These are phyloP conservation scores for Chymomyza procnemis DNA, from an alignment of 2,888 invertebrate genomes.

Conservation along the genomic window DNA sequence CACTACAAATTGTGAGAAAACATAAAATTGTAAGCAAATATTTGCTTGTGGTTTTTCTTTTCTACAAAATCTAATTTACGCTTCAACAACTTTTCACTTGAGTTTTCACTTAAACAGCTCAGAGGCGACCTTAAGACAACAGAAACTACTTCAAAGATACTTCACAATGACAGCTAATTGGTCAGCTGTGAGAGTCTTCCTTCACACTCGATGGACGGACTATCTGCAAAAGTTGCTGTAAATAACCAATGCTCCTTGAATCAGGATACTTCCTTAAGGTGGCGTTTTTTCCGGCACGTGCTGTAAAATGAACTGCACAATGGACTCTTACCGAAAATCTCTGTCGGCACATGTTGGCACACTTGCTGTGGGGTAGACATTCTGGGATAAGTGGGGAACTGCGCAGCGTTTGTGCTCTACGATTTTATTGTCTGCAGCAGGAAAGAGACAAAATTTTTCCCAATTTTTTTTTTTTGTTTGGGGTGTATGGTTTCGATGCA, in stretches of 20 bases:
- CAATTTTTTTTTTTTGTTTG: background rate
- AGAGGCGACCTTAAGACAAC: background rate
- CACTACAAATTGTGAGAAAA: slow-evolving; percentile 13
- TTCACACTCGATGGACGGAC: no score
- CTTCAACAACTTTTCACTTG: background rate
- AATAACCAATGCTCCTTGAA: background rate
- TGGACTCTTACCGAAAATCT: background rate
- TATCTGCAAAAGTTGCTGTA: background rate
- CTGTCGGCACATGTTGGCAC: background rate
- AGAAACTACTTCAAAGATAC: background rate
- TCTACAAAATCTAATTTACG: background rate
- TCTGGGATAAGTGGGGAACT: background rate
- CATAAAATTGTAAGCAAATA: slow-evolving; percentile 25
- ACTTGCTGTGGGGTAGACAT: background rate
- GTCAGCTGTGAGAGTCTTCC: no score
- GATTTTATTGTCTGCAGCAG: slow-evolving; percentile 3
- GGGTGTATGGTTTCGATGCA: background rate
- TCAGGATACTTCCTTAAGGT: background rate
- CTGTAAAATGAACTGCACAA: background rate
- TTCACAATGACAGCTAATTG: background rate
- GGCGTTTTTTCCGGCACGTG: background rate
- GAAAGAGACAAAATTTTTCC: background rate
- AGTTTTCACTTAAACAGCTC: background rate
- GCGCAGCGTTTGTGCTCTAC: background rate
- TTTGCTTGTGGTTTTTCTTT: slow-evolving; percentile 1